These are phyloP conservation scores for Rhodinocichla rosea DNA, from an alignment of 2,113 vertebrate genomes.

Conservation along the genomic window DNA sequence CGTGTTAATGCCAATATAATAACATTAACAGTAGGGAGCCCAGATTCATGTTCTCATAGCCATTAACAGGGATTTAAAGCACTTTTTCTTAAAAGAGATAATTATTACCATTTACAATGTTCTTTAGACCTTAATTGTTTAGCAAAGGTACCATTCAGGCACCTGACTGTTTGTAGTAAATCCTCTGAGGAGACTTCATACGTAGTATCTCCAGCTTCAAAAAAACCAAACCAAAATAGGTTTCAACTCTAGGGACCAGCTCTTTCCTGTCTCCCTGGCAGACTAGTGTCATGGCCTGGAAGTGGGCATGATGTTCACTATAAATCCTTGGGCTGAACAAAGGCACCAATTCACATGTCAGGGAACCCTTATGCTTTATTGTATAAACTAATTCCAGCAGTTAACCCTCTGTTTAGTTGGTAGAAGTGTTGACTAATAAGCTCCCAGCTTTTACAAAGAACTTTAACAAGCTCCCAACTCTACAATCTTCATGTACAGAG, in stretches of 20 bases:
- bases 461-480: background rate
- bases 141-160: background rate
- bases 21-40: background rate
- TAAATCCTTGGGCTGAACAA: background rate
- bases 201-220: background rate
- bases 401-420: rapidly evolving
- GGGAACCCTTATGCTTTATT: background rate
- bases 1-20: background rate
- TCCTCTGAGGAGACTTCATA: background rate
- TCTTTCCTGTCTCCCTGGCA: background rate
- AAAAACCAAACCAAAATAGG: background rate
- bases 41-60: background rate
- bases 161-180: background rate
- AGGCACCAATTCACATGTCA: rapidly evolving
- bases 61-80: conserved; percentile 5
- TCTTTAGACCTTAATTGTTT: background rate
- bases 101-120: background rate
- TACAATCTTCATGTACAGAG: background rate
- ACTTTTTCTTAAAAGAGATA: background rate
- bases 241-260: background rate
- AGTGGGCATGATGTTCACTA: rapidly evolving
- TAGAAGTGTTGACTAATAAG: background rate
- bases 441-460: background rate
- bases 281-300: background rate
- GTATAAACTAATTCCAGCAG: background rate